These are phyloP conservation scores for Andrena bucephala DNA, from an alignment of 2,888 invertebrate species.

Conservation along the genomic window DNA sequence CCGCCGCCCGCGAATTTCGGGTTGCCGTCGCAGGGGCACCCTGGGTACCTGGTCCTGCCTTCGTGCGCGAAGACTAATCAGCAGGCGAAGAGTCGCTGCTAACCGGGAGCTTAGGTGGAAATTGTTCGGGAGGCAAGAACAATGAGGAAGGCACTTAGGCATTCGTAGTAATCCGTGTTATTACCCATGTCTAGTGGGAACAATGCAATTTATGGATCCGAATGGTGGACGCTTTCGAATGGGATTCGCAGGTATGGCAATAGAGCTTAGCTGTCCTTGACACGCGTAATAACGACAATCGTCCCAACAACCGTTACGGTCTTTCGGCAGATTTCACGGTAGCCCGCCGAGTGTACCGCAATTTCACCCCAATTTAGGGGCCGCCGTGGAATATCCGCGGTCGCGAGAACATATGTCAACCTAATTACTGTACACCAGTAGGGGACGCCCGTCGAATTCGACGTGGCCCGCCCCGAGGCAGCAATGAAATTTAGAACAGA, in stretches of 20 bases:
- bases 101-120: too few relatives aligned
- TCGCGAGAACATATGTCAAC: slow-evolving; percentile 53
- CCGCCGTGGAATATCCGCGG: slow-evolving; percentile 14
- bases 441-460: slow-evolving; percentile 29
- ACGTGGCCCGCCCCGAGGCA: slow-evolving; percentile 4
- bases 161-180: neutral
- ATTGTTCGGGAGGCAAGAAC: neutral
- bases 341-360: slow-evolving; percentile 8
- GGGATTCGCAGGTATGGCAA: neutral
- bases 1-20: neutral
- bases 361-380: slow-evolving; percentile 32
- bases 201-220: slow-evolving; percentile 19
- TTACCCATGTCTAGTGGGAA: slow-evolving; percentile 14
- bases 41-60: too few relatives aligned
- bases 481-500: slow-evolving; percentile 48
- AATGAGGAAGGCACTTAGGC: slow-evolving; percentile 4
- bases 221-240: slow-evolving; percentile 4
- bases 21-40: neutral
- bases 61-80: too few relatives aligned
- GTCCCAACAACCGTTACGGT: slow-evolving; percentile 36
- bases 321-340: slow-evolving; percentile 30
- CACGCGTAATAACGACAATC: slow-evolving; percentile 27
- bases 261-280: neutral
- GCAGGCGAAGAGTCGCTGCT: too few relatives aligned
- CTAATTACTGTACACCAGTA: slow-evolving; percentile 40